A percentile compares a stretch with the other conserved stretches of the same genome.
Conservation (phyloP, 2,888 invertebrate genomes). For the Apotomis turbidana region DNA sequence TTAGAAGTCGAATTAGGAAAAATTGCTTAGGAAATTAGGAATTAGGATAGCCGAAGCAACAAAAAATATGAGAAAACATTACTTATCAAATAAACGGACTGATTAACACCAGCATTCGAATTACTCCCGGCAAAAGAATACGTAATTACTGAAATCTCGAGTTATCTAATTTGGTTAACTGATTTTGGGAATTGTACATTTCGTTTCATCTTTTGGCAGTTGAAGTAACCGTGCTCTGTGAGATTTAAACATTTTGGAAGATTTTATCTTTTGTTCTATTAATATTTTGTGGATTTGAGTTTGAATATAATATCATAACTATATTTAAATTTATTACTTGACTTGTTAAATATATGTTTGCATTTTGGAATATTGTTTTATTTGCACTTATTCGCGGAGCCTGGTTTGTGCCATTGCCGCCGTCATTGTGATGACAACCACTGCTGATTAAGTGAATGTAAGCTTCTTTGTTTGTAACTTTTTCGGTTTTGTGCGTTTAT, state of each 20-base stretch:
- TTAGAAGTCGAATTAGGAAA: background rate
- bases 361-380: no score
- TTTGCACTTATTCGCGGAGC: no score
- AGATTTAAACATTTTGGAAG: conserved; percentile 8
- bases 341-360: no score
- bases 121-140: conserved; percentile 55
- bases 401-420: no score
- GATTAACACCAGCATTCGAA: conserved; percentile 45
- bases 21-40: background rate
- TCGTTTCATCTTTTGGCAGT: conserved; percentile 43
- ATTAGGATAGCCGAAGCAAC: background rate
- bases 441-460: no score
- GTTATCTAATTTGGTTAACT: conserved; percentile 62
- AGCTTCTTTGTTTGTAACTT: no score
- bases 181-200: conserved; percentile 58
- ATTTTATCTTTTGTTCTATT: background rate
- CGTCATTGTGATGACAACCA: no score
- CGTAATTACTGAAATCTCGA: conserved; percentile 56
- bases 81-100: conserved; percentile 44
- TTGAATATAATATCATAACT: no score
- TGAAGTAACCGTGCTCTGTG: conserved; percentile 18
- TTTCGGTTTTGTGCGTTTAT: no score
- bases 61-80: conserved; percentile 21
- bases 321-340: no score
- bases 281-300: background rate